Percentiles rank a stretch among this genome's conserved stretches.
phyloP scores from a whole-genome alignment of 2,888 invertebrate species.

The Allolobophora icterica region DNA sequence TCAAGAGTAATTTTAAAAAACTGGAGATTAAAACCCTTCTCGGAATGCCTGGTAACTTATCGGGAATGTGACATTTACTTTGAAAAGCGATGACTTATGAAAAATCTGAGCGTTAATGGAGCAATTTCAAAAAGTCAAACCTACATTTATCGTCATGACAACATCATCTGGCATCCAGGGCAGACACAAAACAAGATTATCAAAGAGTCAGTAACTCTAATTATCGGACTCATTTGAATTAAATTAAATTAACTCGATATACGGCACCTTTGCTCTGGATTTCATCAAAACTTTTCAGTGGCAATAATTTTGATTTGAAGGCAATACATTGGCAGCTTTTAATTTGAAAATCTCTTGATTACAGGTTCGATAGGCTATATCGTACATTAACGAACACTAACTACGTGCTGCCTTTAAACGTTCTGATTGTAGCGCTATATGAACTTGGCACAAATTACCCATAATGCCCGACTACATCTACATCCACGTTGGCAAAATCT shows the following conservation, averaged over 20 bases:
- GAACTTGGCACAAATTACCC: neutral
- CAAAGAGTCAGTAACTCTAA: neutral
- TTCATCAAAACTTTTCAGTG: neutral
- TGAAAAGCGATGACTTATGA: neutral
- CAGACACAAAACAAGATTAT: neutral
- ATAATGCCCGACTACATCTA: neutral
- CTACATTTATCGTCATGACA: conserved; percentile 1
- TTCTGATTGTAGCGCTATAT: conserved; percentile 8
- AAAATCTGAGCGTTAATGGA: neutral
- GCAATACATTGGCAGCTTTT: neutral
- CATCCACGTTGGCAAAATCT: neutral
- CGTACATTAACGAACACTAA: neutral
- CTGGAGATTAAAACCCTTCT: neutral
- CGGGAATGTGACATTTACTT: neutral
- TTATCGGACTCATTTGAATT: neutral
- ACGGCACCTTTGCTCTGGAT: neutral
- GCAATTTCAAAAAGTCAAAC: neutral
- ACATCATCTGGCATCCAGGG: neutral
- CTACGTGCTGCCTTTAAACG: neutral
- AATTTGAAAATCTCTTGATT: neutral
- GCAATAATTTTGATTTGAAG: neutral
- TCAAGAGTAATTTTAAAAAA: neutral
- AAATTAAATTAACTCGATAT: neutral
- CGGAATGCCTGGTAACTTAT: neutral
- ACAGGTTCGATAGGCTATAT: no score